Conservation (phyloP, 2,797 vertebrate species). For the Sebastes hopkinsi region DNA sequence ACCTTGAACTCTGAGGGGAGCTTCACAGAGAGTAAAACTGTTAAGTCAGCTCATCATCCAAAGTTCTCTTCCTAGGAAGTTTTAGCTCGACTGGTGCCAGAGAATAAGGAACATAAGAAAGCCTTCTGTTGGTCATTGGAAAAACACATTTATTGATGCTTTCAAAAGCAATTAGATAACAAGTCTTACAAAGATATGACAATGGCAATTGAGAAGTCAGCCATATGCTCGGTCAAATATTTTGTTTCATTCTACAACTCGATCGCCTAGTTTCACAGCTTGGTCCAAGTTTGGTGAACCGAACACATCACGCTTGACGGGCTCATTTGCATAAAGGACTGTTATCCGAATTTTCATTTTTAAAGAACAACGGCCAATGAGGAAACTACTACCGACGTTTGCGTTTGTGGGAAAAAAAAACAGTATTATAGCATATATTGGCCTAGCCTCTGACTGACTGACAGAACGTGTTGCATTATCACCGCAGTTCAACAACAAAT, state of each 20-base stretch:
- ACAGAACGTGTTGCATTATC: not conserved
- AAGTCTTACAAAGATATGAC: not conserved
- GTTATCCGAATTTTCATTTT: too few relatives aligned
- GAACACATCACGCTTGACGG: too few relatives aligned
- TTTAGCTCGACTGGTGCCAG: constrained; percentile 38
- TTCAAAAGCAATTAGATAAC: constrained; percentile 41
- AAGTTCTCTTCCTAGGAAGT: constrained; percentile 58
- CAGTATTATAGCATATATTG: not conserved
- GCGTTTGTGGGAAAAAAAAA: too few relatives aligned
- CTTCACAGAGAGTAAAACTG: constrained; percentile 46
- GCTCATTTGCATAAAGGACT: too few relatives aligned
- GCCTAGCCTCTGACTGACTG: not conserved
- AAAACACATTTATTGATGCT: not conserved
- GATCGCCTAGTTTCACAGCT: too few relatives aligned
- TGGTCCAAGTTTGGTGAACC: too few relatives aligned
- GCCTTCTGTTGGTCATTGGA: not conserved
- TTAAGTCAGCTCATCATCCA: constrained; percentile 66
- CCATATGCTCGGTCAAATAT: too few relatives aligned
- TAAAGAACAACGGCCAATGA: too few relatives aligned
- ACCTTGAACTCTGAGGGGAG: constrained; percentile 58
- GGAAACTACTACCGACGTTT: too few relatives aligned
- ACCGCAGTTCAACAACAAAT: constrained; percentile 1
- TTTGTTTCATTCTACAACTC: fast-evolving
- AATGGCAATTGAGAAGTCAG: not conserved
- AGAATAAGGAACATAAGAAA: constrained; percentile 42